A percentile compares a stretch with the other conserved stretches of the same genome.
phyloP scores from a whole-genome alignment of 1,140 invertebrate species.

The Ectropis grisescens region DNA sequence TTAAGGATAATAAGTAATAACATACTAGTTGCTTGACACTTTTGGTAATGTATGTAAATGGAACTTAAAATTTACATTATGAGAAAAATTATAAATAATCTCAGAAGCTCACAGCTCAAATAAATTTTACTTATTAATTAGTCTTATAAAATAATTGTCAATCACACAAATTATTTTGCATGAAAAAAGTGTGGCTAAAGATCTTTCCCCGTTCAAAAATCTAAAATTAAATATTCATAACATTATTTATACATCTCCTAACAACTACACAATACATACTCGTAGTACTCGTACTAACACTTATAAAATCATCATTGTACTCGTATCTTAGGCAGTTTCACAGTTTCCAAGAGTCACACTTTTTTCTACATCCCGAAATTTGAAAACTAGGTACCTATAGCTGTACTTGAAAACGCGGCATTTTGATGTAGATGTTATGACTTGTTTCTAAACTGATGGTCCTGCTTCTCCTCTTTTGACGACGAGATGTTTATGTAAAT shows the following conservation, averaged over 20 bases:
- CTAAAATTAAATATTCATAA: conserved; percentile 44
- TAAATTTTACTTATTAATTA: too few species aligned
- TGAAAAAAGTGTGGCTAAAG: conserved; percentile 19
- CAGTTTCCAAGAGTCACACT: conserved; percentile 48
- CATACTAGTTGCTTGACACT: conserved; percentile 22
- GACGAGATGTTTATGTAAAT: conserved; percentile 99
- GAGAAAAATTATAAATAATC: conserved; percentile 49
- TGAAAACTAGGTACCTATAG: conserved; percentile 51
- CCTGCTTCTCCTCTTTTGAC: conserved; percentile 91
- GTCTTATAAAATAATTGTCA: too few species aligned
- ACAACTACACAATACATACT: conserved; percentile 34
- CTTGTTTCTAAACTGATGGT: conserved; percentile 52
- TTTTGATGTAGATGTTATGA: conserved; percentile 10
- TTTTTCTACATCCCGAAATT: conserved; percentile 55
- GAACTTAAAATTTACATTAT: conserved; percentile 55
- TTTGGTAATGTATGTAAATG: conserved; percentile 41
- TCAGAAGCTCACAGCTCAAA: conserved; percentile 48
- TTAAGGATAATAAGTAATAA: conserved; percentile 53
- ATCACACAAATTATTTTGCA: too few species aligned
- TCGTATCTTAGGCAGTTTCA: conserved; percentile 53
- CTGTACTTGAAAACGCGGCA: conserved; percentile 46
- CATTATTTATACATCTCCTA: conserved; percentile 42
- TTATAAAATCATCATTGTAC: too few species aligned
- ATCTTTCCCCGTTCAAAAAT: conserved; percentile 11
- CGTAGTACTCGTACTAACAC: too few species aligned